Conservation (phyloP, 2,888 invertebrate genomes). For the Tortricodes alternella region DNA sequence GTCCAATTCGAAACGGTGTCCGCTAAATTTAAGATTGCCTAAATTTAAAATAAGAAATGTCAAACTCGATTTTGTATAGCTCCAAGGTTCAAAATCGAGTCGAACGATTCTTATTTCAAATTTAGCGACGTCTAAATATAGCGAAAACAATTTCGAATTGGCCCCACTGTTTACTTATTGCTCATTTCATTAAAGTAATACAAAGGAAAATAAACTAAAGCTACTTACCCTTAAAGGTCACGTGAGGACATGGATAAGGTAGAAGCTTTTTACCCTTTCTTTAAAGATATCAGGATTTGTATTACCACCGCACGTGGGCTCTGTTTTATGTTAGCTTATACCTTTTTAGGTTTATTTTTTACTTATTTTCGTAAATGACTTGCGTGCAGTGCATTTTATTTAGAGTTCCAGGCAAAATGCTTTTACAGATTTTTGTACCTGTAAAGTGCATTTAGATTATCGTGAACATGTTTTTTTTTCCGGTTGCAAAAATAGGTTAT, state of each 20-base stretch:
- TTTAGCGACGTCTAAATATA: no score
- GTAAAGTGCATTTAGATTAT: background rate
- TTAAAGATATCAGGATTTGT: constrained; percentile 38
- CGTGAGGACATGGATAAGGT: constrained; percentile 48
- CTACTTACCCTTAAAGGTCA: constrained; percentile 42
- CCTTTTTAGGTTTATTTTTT: constrained; percentile 25
- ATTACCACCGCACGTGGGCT: constrained; percentile 16
- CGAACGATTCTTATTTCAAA: no score
- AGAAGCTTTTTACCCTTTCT: constrained; percentile 52
- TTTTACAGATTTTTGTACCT: background rate
- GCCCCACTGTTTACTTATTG: background rate
- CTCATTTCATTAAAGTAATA: background rate
- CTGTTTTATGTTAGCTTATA: constrained; percentile 21
- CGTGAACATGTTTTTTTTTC: background rate
- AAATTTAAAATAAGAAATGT: no score
- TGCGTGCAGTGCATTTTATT: constrained; percentile 4
- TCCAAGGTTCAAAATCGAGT: no score
- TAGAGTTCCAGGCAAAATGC: background rate
- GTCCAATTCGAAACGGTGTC: no score
- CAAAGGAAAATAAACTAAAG: background rate
- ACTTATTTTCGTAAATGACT: constrained; percentile 15
- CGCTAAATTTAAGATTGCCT: no score
- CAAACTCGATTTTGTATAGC: no score
- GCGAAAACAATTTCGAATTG: no score
- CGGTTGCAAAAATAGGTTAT: background rate